Base-by-base conservation (phyloP, 2,113 vertebrate genomes). In the Centrocercus urophasianus region DNA sequence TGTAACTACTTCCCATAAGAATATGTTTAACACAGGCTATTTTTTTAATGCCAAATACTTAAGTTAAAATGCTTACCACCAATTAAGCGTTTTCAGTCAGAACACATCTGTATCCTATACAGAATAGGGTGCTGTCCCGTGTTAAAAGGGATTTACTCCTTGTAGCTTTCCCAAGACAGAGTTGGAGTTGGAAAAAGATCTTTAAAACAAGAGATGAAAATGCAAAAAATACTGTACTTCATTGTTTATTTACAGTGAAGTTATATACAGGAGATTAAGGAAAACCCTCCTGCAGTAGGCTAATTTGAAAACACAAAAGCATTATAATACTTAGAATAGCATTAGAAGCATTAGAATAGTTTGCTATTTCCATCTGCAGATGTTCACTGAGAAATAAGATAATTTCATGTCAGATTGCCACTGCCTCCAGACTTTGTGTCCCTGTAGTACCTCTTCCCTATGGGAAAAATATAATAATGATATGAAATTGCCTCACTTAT, bases 151-250 rank as follows among this genome's bases (percentile, higher is more conserved):
- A 95, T 92, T 95, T 94, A 59, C 38, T 95, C 42, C 57, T 90
- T 83, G 60, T 82, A 54, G 15, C 42, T 84, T 96, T 96, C 86
- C 83, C 84, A 93, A 89, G 50, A n/a, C 42, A 72, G 89, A 34
- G 8, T 71, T 72, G 19, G 60, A 71, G n/a, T 67, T 86, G 56
- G 65, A 88, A 80, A 88, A 48, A 72, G 24, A 8, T 56, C 22
- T 42, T 86, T 6, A 42, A 21, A 60, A 75, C 67, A 40, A 36
- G 2, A 43, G 57, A 59, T 17, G 2, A 73, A 77, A 80, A 59
- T 7, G 4, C 50, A 11, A 43, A 36, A 83, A 83, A 67, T 16
- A 5, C 3, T 73, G 83, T 79, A 42, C 12, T 81, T 88, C 28
- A 42, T 2, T 60, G 9, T 74, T 83, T 83, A 71, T 88, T 89